A percentile compares a stretch with the other conserved stretches of the same genome.
Conservation (phyloP, 2,888 invertebrate genomes). For the Cynaeus angustus region DNA sequence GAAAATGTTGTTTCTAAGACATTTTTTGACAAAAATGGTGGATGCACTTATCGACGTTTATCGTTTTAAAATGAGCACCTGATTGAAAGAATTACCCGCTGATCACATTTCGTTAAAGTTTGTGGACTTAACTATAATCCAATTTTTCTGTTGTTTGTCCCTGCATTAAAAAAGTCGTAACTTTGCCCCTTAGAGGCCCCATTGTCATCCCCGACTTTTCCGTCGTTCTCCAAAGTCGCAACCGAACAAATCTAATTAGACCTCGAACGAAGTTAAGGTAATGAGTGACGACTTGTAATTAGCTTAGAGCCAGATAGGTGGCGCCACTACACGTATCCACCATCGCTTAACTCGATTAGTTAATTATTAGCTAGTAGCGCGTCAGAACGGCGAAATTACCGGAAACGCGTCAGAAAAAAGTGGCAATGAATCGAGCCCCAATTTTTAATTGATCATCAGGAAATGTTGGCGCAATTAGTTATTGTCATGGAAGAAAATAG, state of each 20-base stretch:
- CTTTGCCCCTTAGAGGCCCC: neutral
- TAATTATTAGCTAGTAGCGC: slow-evolving; percentile 35
- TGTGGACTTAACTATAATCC: slow-evolving; percentile 1
- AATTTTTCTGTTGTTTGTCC: neutral
- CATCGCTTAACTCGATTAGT: slow-evolving; percentile 61
- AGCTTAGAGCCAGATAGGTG: slow-evolving; percentile 69
- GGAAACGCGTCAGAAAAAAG: neutral
- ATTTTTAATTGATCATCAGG: slow-evolving; percentile 39
- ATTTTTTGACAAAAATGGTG: no score
- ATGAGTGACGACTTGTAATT: slow-evolving; percentile 71
- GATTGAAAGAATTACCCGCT: no score
- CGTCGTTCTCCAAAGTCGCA: slow-evolving; percentile 22
- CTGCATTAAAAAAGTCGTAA: neutral
- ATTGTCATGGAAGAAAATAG: slow-evolving; percentile 38
- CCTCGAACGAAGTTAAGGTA: slow-evolving; percentile 65
- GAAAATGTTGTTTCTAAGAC: no score
- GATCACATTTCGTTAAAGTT: neutral
- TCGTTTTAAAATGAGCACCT: no score
- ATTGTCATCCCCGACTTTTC: slow-evolving; percentile 1
- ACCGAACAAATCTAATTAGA: slow-evolving; percentile 46
- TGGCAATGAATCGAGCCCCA: neutral
- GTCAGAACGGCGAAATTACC: slow-evolving; percentile 8
- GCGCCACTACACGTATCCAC: slow-evolving; percentile 64
- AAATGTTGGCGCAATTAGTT: slow-evolving; percentile 37
- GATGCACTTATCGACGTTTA: no score